Percentiles rank a stretch among this genome's conserved stretches.
Conservation (phyloP, 1,140 invertebrate genomes). For the Oscheius sp. region DNA sequence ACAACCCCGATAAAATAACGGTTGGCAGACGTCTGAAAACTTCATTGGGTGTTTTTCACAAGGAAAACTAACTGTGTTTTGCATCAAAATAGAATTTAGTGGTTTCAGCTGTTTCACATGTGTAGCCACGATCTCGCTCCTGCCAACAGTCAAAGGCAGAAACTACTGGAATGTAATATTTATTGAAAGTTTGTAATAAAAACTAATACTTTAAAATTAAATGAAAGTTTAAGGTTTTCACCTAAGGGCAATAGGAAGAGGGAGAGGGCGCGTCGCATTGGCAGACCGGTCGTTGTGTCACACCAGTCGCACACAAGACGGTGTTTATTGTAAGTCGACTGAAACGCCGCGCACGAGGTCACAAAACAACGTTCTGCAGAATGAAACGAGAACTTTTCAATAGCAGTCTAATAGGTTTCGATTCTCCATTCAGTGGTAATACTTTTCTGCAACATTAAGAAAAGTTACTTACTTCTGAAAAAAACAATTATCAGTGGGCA, state of each 20-base stretch:
- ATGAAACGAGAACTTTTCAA: too few relatives aligned
- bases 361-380: too few relatives aligned
- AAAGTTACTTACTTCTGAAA: too few relatives aligned
- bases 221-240: background rate
- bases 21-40: conserved; percentile 23
- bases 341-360: too few relatives aligned
- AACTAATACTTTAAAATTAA: too few relatives aligned
- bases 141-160: conserved; percentile 15
- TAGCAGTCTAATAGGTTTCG: too few relatives aligned
- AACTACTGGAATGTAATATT: background rate
- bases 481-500: too few relatives aligned
- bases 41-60: background rate
- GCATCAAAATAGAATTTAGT: conserved; percentile 24
- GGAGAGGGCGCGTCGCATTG: background rate
- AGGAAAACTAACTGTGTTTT: conserved; percentile 12
- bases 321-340: background rate
- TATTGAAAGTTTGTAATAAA: background rate
- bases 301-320: background rate
- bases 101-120: conserved; percentile 4
- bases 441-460: too few relatives aligned
- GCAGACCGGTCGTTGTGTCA: background rate
- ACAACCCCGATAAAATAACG: conserved; percentile 21
- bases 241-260: background rate
- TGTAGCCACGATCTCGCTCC: conserved; percentile 12
- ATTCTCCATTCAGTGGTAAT: too few relatives aligned